Percentiles rank a stretch among this genome's conserved stretches.
Conservation (phyloP, 2,888 invertebrate species). For the Clanis bilineata region DNA sequence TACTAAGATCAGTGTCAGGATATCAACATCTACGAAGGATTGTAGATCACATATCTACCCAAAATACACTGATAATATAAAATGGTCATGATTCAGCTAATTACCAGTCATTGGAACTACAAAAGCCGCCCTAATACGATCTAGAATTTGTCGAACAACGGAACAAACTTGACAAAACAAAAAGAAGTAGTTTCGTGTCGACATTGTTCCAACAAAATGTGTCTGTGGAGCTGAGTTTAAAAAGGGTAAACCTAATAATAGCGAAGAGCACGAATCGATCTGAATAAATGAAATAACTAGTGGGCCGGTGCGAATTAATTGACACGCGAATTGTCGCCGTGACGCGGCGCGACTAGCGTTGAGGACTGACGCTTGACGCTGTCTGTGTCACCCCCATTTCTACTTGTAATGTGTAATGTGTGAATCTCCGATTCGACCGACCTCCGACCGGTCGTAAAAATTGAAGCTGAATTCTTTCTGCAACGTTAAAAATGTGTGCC, state of each 20-base stretch:
- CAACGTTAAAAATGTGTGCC: no score
- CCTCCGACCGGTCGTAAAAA: no score
- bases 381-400: constrained; percentile 20
- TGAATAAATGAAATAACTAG: constrained; percentile 27
- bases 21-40: no score
- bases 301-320: constrained; percentile 23
- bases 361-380: background rate
- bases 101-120: background rate
- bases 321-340: constrained; percentile 21
- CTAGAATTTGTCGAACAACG: background rate
- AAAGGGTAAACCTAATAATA: constrained; percentile 19
- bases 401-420: background rate
- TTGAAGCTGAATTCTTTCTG: no score
- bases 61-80: no score
- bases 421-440: background rate
- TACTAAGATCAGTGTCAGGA: no score
- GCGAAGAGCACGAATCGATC: constrained; percentile 15
- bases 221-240: background rate
- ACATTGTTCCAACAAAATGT: background rate
- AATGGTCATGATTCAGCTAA: background rate
- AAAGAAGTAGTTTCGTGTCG: background rate
- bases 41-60: no score
- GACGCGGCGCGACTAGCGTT: constrained; percentile 16
- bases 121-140: background rate
- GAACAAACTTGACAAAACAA: background rate